Base-by-base conservation (phyloP, 1,140 invertebrate genomes). In the Rhizoglyphus robini region DNA sequence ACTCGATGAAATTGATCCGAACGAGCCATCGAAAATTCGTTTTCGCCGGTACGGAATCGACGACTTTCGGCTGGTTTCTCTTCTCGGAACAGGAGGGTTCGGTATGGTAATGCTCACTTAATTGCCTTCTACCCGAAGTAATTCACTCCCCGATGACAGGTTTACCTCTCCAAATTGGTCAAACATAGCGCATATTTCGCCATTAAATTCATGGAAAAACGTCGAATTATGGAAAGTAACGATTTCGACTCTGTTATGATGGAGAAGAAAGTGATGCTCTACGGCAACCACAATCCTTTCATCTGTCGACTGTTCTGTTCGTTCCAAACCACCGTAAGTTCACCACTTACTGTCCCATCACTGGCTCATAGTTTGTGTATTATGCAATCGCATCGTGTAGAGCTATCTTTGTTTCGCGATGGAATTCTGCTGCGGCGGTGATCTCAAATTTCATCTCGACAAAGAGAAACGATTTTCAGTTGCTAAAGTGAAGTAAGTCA, bases 371-470 rank as follows among this genome's bases (percentile, higher is more conserved):
- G 23, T 25, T 59, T 36, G 3, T 65, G 18, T 11, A 54, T 27
- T 27, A 18, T 32, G 32, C 30, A 47, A 60, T 67, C 20, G 20
- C 11, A 51, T n/a, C 31, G 15, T 8, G 25, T 76, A 89, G 82
- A 91, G 88, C 57, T 93, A 97, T 76, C 79, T 99, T 60, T 99
- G 97, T 79, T 99, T 99, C 79, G 95, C 97, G 32, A 99, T 99
- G 95, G 95, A 98, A 77, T 99, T 97, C 75, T 80, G 98, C 38
- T 99, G 96, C 76, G 96, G 96, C 15, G 96, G 96, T 62, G 96
- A 99, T 80, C 80, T 99, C 63, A 99, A 99, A 95, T 99, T 98
- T 77, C 95, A 98, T 79, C 97, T 99, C 72, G 94, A 98, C 76
- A 84, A 32, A 27, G 51, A 54, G 31, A 54, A 54, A 54, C 51